Percentiles rank a stretch among this genome's conserved stretches.
Conservation (phyloP, 2,888 invertebrate genomes). For the Nineta flava region DNA sequence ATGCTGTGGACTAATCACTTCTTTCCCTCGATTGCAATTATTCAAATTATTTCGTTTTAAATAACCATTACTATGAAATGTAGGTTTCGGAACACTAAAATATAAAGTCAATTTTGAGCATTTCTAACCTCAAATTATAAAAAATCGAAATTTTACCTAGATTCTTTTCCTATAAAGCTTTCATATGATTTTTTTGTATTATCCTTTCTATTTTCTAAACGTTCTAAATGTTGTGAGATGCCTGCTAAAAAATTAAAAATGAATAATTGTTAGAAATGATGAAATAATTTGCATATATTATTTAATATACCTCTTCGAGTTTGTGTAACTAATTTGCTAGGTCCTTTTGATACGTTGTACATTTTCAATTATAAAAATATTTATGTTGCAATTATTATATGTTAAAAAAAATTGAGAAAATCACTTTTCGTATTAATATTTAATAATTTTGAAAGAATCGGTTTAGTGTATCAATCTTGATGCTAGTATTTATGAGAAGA, state of each 20-base stretch:
- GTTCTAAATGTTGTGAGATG: slow-evolving; percentile 66
- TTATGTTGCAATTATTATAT: neutral
- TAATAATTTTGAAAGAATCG: no score
- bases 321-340: slow-evolving; percentile 78
- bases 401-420: no score
- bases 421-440: no score
- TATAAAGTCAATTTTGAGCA: slow-evolving; percentile 14
- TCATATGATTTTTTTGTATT: slow-evolving; percentile 50
- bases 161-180: slow-evolving; percentile 47
- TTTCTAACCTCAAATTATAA: neutral
- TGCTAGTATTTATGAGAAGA: no score
- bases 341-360: slow-evolving; percentile 79
- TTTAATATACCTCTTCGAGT: slow-evolving; percentile 52
- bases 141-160: slow-evolving; percentile 33
- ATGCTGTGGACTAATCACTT: slow-evolving; percentile 58
- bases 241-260: slow-evolving; percentile 32
- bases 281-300: neutral
- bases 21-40: slow-evolving; percentile 39
- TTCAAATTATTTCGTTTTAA: slow-evolving; percentile 43
- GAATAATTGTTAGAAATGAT: slow-evolving; percentile 7
- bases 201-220: slow-evolving; percentile 57
- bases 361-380: slow-evolving; percentile 32
- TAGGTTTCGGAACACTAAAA: slow-evolving; percentile 63
- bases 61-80: slow-evolving; percentile 57
- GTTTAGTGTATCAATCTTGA: no score